These are phyloP conservation scores for Helicoverpa assulta DNA, from an alignment of 2,888 invertebrate species.

Conservation along the genomic window DNA sequence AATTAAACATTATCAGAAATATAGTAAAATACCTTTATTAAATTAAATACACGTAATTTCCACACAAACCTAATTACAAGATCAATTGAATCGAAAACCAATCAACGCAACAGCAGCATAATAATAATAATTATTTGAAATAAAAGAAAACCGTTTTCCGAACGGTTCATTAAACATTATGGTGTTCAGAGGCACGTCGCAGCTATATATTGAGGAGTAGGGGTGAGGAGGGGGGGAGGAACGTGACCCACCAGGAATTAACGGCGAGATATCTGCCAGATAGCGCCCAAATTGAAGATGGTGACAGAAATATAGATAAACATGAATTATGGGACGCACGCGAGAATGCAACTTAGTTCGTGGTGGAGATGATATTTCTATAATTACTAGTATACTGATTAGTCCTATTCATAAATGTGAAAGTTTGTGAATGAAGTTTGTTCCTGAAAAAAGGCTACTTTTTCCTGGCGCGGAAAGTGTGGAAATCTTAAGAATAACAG, in stretches of 20 bases:
- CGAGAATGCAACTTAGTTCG: neutral
- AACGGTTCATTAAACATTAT: constrained; percentile 49
- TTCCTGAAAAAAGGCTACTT: no score
- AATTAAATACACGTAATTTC: no score
- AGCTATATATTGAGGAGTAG: constrained; percentile 46
- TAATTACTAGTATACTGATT: no score
- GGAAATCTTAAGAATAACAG: no score
- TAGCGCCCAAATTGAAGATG: constrained; percentile 36
- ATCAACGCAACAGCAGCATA: constrained; percentile 30
- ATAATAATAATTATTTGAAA: constrained; percentile 30
- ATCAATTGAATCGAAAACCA: constrained; percentile 6
- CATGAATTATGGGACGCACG: constrained; percentile 40
- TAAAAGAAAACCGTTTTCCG: constrained; percentile 40
- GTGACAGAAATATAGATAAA: constrained; percentile 33
- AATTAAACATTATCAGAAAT: no score
- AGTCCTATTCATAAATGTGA: no score
- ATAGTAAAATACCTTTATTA: no score
- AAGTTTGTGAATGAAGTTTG: no score
- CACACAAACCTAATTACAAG: no score
- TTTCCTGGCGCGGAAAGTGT: no score
- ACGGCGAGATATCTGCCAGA: constrained; percentile 43
- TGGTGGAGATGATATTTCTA: neutral
- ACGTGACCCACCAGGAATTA: constrained; percentile 60
- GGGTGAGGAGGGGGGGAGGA: constrained; percentile 2
- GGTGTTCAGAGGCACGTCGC: constrained; percentile 47